phyloP scores from a whole-genome alignment of 1,140 invertebrate species.

The Globodera rostochiensis region DNA sequence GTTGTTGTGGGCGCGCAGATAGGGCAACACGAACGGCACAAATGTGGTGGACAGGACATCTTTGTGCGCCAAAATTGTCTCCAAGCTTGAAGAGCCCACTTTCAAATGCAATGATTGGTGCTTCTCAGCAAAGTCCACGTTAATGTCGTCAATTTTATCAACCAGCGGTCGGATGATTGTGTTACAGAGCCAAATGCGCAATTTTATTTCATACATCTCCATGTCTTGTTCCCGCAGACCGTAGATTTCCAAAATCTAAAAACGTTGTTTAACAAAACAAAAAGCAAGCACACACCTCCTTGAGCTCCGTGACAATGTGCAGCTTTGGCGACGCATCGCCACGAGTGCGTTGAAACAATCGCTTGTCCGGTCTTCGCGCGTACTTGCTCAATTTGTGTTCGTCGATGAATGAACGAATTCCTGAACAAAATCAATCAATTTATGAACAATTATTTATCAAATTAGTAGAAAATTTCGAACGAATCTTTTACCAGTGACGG shows the following conservation, averaged over 20 bases:
- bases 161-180: slow-evolving; percentile 34
- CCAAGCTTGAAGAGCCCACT: slow-evolving; percentile 9
- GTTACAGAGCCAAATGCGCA: slow-evolving; percentile 40
- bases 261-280: not conserved
- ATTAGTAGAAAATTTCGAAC: no score
- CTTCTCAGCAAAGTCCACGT: slow-evolving; percentile 23
- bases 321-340: not conserved
- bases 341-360: slow-evolving; percentile 14
- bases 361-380: slow-evolving; percentile 3
- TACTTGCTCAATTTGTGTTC: not conserved
- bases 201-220: slow-evolving; percentile 37
- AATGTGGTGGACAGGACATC: slow-evolving; percentile 29
- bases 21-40: slow-evolving; percentile 40
- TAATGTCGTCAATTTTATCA: slow-evolving; percentile 39
- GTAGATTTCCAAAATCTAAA: slow-evolving; percentile 29
- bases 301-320: slow-evolving; percentile 2
- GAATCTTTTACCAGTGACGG: not conserved
- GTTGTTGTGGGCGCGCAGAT: slow-evolving; percentile 41
- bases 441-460: not conserved
- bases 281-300: slow-evolving; percentile 3
- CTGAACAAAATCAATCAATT: slow-evolving; percentile 3
- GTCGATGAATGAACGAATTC: slow-evolving; percentile 20
- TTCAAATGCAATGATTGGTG: slow-evolving; percentile 39
- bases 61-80: slow-evolving; percentile 6
- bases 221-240: slow-evolving; percentile 11